Conservation (phyloP, 2,888 invertebrate genomes). For the Harpalus rufipes region DNA sequence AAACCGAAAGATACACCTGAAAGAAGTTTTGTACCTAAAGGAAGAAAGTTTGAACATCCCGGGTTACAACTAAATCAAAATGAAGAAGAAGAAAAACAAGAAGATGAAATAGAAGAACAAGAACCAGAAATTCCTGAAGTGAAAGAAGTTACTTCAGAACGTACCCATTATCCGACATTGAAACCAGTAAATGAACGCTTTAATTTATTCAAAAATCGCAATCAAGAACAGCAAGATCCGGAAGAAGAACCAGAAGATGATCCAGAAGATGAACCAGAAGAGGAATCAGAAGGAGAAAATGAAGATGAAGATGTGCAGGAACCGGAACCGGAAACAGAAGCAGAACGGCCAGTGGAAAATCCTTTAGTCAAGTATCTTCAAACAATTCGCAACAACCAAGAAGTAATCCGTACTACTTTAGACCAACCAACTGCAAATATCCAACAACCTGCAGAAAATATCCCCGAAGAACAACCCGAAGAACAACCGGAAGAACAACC, state of each 20-base stretch:
- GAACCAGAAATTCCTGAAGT: slow-evolving; percentile 28
- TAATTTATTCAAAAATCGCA: slow-evolving; percentile 9
- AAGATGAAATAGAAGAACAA: slow-evolving; percentile 52
- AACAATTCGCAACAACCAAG: slow-evolving; percentile 62
- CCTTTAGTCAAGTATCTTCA: slow-evolving; percentile 57
- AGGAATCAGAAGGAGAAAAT: slow-evolving; percentile 2
- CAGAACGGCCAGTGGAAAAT: slow-evolving; percentile 23
- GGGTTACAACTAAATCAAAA: slow-evolving; percentile 27
- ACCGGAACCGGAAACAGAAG: slow-evolving; percentile 23
- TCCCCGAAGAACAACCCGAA: slow-evolving; percentile 61
- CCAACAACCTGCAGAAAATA: slow-evolving; percentile 28
- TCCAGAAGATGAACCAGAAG: slow-evolving; percentile 39
- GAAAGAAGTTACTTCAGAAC: slow-evolving; percentile 23
- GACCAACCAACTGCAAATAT: slow-evolving; percentile 19
- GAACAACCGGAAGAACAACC: slow-evolving; percentile 45
- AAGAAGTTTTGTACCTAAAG: slow-evolving; percentile 65
- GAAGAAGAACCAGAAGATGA: slow-evolving; percentile 68
- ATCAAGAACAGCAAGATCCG: slow-evolving; percentile 63
- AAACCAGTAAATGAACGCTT: slow-evolving; percentile 45
- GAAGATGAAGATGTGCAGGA: slow-evolving; percentile 61
- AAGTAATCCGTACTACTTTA: slow-evolving; percentile 60
- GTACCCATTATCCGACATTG: slow-evolving; percentile 46
- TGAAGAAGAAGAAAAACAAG: slow-evolving; percentile 56
- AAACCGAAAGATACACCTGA: slow-evolving; percentile 34
- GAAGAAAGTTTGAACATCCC: slow-evolving; percentile 44